Conservation (phyloP, 1,140 invertebrate genomes). For the Drosophila leontia region DNA sequence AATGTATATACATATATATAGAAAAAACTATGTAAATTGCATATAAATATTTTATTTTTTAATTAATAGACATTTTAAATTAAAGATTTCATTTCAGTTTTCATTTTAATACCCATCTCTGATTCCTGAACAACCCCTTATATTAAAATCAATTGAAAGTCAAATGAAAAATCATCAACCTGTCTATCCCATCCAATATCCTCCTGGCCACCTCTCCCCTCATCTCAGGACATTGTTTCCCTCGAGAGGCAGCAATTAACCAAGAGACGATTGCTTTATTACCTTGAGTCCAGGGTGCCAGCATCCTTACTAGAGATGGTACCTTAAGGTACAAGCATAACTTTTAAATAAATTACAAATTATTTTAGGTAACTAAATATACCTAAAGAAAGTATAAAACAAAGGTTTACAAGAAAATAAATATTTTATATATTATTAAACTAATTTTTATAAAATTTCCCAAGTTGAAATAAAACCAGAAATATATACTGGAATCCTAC, state of each 20-base stretch:
- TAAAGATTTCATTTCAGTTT: no score
- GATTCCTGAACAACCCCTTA: no score
- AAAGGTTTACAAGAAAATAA: neutral
- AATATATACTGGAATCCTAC: no score
- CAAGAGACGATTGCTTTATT: slow-evolving; percentile 52
- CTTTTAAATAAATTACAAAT: no score
- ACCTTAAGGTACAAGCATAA: neutral
- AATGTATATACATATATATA: neutral
- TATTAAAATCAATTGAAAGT: slow-evolving; percentile 42
- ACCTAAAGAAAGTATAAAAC: no score
- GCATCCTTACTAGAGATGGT: neutral
- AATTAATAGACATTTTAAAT: no score
- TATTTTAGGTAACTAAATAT: no score
- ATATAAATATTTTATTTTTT: neutral
- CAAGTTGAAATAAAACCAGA: neutral
- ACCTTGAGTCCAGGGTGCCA: slow-evolving; percentile 1
- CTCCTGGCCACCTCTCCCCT: neutral
- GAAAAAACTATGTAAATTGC: neutral
- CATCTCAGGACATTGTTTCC: neutral
- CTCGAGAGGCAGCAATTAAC: slow-evolving; percentile 37
- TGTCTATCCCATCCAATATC: neutral
- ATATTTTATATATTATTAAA: neutral
- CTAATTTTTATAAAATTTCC: no score
- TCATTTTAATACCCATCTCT: no score
- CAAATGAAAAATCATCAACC: slow-evolving; percentile 14